These are phyloP conservation scores for Limonius californicus DNA, from an alignment of 1,140 invertebrate species.

Conservation along the genomic window DNA sequence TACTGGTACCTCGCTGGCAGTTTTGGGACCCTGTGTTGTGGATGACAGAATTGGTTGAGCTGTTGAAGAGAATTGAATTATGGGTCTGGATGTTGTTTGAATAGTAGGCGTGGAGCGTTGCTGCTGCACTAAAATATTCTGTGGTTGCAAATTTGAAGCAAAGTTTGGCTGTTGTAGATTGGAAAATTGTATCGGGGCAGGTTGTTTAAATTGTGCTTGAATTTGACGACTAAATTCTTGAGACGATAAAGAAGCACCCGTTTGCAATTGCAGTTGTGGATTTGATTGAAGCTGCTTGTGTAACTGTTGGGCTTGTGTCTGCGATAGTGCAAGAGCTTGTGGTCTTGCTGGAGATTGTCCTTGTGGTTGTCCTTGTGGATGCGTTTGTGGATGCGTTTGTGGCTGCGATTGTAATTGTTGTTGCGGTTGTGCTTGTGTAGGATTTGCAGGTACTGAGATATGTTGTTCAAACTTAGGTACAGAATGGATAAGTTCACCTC, in stretches of 20 bases:
- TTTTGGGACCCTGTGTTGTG: slow-evolving; percentile 39
- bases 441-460: slow-evolving; percentile 53
- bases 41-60: slow-evolving; percentile 29
- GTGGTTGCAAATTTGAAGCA: background rate
- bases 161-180: slow-evolving; percentile 19
- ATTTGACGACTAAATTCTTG: slow-evolving; percentile 19
- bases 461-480: slow-evolving; percentile 74
- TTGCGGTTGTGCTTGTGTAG: background rate
- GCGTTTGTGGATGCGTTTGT: background rate
- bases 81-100: background rate
- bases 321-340: slow-evolving; percentile 18
- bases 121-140: background rate
- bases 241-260: slow-evolving; percentile 14
- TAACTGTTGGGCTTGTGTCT: slow-evolving; percentile 22
- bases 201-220: slow-evolving; percentile 31
- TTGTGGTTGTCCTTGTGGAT: slow-evolving; percentile 17
- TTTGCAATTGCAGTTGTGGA: slow-evolving; percentile 19
- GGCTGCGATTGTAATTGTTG: too few relatives aligned
- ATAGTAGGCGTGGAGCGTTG: background rate
- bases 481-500: slow-evolving; percentile 66
- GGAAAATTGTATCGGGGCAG: slow-evolving; percentile 17
- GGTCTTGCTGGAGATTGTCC: too few relatives aligned
- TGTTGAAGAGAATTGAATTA: slow-evolving; percentile 4
- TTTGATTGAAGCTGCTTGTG: background rate
- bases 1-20: slow-evolving; percentile 45